phyloP scores from a whole-genome alignment of 2,113 vertebrate species.

The Cephalopterus ornatus region DNA sequence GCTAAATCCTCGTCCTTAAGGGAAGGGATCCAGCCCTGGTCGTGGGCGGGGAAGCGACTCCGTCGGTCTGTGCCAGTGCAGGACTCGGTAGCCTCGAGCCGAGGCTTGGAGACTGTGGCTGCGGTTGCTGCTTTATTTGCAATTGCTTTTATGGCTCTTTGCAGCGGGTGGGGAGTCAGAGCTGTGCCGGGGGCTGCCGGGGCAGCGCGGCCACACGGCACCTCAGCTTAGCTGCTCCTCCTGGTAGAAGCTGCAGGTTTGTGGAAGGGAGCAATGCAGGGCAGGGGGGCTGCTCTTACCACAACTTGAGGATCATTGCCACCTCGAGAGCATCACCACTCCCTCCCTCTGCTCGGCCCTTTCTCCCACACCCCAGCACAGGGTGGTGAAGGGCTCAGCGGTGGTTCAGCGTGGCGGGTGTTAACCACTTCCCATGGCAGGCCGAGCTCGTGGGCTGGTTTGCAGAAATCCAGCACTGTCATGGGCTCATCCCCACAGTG shows the following conservation, averaged over 20 bases:
- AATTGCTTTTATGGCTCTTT: not conserved
- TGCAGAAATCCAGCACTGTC: not conserved
- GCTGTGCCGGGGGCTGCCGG: not conserved
- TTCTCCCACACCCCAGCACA: not conserved
- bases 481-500: not conserved
- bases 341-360: rapidly evolving
- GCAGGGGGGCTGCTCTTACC: not conserved
- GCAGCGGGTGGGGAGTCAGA: not conserved
- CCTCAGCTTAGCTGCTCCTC: rapidly evolving
- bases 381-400: not conserved
- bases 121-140: not conserved
- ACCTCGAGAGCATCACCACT: not conserved
- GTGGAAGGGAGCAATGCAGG: not conserved
- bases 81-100: not conserved
- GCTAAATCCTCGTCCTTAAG: not conserved
- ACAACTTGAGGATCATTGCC: rapidly evolving
- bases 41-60: rapidly evolving
- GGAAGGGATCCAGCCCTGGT: not conserved
- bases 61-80: rapidly evolving
- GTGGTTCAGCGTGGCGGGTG: not conserved
- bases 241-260: not conserved
- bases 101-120: rapidly evolving
- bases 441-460: not conserved
- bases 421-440: not conserved
- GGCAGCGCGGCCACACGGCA: rapidly evolving